These are phyloP conservation scores for Sebastes minor DNA, from an alignment of 2,797 vertebrate species.

Conservation along the genomic window DNA sequence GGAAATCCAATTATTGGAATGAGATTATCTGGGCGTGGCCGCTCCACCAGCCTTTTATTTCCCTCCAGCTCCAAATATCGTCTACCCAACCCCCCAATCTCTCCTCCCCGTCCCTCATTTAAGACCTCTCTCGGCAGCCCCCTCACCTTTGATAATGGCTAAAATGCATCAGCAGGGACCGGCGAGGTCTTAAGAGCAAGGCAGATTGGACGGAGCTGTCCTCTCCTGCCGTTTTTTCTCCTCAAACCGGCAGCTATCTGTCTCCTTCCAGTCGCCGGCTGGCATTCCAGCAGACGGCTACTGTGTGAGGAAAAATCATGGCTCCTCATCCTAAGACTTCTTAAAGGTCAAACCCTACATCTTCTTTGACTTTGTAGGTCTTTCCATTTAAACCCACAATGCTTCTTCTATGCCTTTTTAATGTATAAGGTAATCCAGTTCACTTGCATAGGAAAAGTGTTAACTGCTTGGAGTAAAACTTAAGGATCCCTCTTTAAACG, in stretches of 20 bases:
- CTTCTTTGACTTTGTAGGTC: conserved; percentile 28
- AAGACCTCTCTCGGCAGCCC: conserved; percentile 57
- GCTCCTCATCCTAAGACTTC: conserved; percentile 33
- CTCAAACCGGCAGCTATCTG: conserved; percentile 56
- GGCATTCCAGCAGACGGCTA: conserved; percentile 47
- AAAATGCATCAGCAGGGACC: conserved; percentile 69
- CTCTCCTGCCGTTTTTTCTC: conserved; percentile 46
- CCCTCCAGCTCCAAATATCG: conserved; percentile 30
- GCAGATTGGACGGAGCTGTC: conserved; percentile 47
- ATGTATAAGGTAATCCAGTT: conserved; percentile 10
- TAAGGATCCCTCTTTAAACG: neutral
- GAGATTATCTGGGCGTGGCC: conserved; percentile 57
- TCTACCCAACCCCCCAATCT: conserved; percentile 13
- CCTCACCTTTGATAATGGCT: conserved; percentile 68
- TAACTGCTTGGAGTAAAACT: neutral
- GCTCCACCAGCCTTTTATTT: conserved; percentile 35
- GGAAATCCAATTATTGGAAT: conserved; percentile 69
- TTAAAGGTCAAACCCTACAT: conserved; percentile 63
- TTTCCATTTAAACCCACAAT: conserved; percentile 36
- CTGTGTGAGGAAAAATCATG: conserved; percentile 33
- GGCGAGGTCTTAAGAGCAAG: conserved; percentile 53
- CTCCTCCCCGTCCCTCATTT: conserved; percentile 32
- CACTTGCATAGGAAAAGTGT: neutral
- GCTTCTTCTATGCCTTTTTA: conserved; percentile 3
- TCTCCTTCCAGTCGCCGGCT: conserved; percentile 53